Evolutionary conservation across 2,113 vertebrate species (phyloP).

Genomic region (Lanius collurio): DNA sequence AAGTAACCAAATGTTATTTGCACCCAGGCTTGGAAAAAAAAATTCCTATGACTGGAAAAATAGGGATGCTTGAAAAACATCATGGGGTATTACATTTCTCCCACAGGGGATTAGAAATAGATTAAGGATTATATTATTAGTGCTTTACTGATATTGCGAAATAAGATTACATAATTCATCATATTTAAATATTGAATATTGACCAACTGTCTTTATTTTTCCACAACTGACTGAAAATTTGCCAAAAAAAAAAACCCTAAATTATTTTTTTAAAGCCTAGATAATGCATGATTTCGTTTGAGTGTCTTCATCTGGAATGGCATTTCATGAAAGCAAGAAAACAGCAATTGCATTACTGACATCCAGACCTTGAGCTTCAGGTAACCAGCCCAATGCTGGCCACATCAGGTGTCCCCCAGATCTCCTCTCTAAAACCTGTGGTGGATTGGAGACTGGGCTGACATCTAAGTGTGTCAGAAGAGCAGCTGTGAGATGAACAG

Average conservation of each 20-base stretch:
- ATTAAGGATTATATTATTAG: background rate
- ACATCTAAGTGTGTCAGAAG: background rate
- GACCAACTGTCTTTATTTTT: background rate
- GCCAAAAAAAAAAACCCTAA: rapidly evolving
- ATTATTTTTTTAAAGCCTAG: rapidly evolving
- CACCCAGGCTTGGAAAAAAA: background rate
- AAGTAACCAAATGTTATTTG: background rate
- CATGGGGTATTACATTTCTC: background rate
- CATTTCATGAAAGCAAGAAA: background rate
- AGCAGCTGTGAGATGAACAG: background rate
- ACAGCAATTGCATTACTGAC: background rate
- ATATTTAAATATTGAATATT: background rate
- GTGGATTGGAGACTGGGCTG: background rate
- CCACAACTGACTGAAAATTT: background rate
- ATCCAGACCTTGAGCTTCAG: background rate
- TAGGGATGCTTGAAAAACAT: background rate
- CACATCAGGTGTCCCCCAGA: background rate
- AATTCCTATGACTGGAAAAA: background rate
- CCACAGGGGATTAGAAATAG: background rate
- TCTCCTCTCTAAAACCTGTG: background rate
- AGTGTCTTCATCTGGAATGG: background rate
- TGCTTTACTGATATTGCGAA: background rate
- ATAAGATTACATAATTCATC: background rate
- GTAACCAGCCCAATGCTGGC: background rate
- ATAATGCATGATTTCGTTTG: background rate